phyloP scores from a whole-genome alignment of 2,113 vertebrate genomes.

The Chrysochloris asiatica region DNA sequence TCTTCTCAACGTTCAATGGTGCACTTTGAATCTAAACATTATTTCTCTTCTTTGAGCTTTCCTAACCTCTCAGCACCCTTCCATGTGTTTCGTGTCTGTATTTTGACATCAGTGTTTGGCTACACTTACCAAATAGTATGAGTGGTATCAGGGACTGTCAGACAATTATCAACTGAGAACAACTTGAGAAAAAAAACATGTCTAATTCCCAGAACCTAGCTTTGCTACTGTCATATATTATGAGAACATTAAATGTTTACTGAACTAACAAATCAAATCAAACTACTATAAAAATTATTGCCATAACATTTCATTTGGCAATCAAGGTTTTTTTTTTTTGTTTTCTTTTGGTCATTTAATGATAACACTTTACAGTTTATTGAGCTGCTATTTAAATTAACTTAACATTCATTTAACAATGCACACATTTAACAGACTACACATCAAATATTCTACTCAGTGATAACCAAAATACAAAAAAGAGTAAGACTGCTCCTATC shows the following conservation, averaged over 20 bases:
- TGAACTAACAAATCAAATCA: background rate
- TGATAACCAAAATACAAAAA: background rate
- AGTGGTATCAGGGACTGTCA: no score
- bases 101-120: background rate
- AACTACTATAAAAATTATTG: background rate
- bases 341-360: no score
- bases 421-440: no score
- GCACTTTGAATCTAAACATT: background rate
- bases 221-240: background rate
- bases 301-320: background rate
- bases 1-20: no score
- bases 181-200: background rate
- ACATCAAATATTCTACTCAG: background rate
- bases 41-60: background rate
- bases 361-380: no score
- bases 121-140: background rate
- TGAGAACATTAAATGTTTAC: background rate
- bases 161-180: background rate
- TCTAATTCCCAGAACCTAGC: background rate
- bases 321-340: no score
- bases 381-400: no score
- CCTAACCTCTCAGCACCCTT: background rate
- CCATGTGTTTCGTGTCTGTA: background rate
- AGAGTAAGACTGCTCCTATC: background rate
- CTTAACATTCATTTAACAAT: no score